Conservation (phyloP, 2,797 vertebrate genomes). For the Microctenopoma lineatum region DNA sequence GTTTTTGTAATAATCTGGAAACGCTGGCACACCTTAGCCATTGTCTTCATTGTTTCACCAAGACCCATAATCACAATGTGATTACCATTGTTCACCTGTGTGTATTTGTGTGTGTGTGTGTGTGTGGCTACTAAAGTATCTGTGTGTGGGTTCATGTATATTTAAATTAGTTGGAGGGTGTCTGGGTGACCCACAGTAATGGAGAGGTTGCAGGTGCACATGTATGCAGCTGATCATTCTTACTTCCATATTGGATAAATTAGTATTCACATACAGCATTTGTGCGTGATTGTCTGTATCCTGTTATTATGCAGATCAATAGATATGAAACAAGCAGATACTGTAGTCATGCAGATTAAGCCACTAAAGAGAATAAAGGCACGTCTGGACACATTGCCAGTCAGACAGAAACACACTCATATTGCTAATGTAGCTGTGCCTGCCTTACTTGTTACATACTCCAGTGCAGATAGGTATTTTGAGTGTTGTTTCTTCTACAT, state of each 20-base stretch:
- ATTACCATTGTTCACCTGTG: conserved; percentile 66
- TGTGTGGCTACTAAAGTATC: conserved; percentile 29
- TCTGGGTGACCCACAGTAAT: conserved; percentile 34
- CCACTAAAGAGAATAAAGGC: conserved; percentile 6
- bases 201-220: conserved; percentile 73
- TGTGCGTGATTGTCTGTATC: conserved; percentile 16
- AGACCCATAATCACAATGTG: conserved; percentile 64
- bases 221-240: conserved; percentile 53
- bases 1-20: conserved; percentile 45
- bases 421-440: background rate
- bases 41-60: conserved; percentile 63
- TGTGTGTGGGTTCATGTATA: conserved; percentile 47
- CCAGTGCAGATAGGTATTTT: too few species aligned
- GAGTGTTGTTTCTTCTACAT: background rate
- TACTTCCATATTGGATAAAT: conserved; percentile 50
- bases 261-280: conserved; percentile 50
- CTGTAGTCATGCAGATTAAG: conserved; percentile 24
- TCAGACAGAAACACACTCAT: conserved; percentile 1
- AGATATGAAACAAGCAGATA: conserved; percentile 17
- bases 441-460: background rate
- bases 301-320: conserved; percentile 47
- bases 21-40: conserved; percentile 55
- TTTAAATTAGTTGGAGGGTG: conserved; percentile 51
- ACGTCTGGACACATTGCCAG: conserved; percentile 10
- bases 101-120: conserved; percentile 24